These are phyloP conservation scores for Pao palembangensis DNA, from an alignment of 2,113 vertebrate species.

Conservation along the genomic window DNA sequence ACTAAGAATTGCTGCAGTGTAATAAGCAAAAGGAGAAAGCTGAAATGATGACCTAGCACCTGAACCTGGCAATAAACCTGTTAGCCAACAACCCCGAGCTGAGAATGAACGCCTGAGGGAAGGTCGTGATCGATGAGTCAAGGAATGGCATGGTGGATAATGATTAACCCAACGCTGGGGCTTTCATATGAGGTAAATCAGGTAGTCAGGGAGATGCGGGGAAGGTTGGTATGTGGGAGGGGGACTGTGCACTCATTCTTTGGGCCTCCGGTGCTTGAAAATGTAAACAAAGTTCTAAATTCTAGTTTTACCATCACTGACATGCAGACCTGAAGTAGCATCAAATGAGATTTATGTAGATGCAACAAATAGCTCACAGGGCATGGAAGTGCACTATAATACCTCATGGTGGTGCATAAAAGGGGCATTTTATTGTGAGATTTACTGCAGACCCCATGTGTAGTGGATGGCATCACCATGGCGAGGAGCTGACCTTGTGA, in stretches of 20 bases:
- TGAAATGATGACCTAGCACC: constrained; percentile 21
- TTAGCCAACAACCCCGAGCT: constrained; percentile 35
- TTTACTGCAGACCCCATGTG: constrained; percentile 41
- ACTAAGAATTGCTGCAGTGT: too few relatives aligned
- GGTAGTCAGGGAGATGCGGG: constrained; percentile 13
- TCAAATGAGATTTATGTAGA: constrained; percentile 20
- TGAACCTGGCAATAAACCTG: constrained; percentile 15
- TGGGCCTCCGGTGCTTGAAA: neutral
- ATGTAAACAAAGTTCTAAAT: constrained; percentile 25
- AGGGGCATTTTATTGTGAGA: constrained; percentile 31
- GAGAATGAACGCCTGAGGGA: constrained; percentile 15
- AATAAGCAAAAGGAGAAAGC: neutral
- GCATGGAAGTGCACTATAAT: neutral
- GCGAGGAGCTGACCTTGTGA: constrained; percentile 22
- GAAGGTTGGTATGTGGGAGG: neutral
- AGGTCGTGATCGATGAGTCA: constrained; percentile 35
- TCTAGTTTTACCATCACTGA: constrained; percentile 17
- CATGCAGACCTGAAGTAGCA: constrained; percentile 7
- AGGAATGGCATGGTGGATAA: constrained; percentile 38
- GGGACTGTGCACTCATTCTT: constrained; percentile 4
- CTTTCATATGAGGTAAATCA: constrained; percentile 1
- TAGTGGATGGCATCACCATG: constrained; percentile 59
- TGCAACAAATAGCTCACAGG: constrained; percentile 5
- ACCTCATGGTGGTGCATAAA: constrained; percentile 16
- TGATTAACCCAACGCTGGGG: constrained; percentile 58